phyloP scores from a whole-genome alignment of 1,140 invertebrate genomes.

The Polypedilum vanderplanki region DNA sequence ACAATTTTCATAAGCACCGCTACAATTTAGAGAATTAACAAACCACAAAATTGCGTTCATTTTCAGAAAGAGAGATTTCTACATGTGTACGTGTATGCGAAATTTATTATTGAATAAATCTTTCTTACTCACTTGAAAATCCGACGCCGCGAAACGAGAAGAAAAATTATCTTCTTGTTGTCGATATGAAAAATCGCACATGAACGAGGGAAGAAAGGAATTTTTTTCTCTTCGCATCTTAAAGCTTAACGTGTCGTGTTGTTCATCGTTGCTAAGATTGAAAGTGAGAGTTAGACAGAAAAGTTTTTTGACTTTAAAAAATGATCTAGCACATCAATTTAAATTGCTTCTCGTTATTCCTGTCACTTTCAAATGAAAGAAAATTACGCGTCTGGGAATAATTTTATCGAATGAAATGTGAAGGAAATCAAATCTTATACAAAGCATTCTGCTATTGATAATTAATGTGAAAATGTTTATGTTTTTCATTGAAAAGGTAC shows the following conservation, averaged over 20 bases:
- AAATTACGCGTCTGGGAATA: neutral
- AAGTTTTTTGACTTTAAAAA: conserved; percentile 1
- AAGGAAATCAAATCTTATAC: neutral
- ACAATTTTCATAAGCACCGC: no score
- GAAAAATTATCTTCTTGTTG: neutral
- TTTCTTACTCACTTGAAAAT: neutral
- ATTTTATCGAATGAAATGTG: neutral
- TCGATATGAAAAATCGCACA: neutral
- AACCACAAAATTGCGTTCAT: neutral
- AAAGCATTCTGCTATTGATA: neutral
- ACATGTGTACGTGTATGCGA: neutral
- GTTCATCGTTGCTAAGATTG: neutral
- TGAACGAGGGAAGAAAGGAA: no score
- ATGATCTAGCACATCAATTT: neutral
- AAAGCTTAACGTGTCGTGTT: neutral
- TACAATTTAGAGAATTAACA: neutral
- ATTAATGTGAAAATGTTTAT: neutral
- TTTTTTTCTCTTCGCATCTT: neutral
- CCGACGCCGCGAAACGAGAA: neutral
- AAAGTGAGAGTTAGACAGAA: neutral
- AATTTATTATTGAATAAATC: neutral
- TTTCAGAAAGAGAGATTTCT: neutral
- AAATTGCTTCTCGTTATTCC: neutral
- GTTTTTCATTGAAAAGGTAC: neutral
- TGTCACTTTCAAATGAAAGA: neutral